Evolutionary conservation across 2,797 vertebrate species (phyloP), one percentile per base, ranked within the genome.

Genomic region (Austrolebias charrua): DNA sequence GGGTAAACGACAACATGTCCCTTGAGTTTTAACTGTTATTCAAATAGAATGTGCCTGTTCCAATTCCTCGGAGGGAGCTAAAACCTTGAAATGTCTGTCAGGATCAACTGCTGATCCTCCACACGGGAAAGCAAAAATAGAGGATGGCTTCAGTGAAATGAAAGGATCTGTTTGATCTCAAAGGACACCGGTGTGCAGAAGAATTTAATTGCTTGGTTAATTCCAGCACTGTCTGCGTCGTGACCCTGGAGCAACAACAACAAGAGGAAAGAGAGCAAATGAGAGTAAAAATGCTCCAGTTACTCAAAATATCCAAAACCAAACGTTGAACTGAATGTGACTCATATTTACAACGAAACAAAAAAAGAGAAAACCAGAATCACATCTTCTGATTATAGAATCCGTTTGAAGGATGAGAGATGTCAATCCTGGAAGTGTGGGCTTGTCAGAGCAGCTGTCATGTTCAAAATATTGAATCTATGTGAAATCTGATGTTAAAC

Each of bases 371-470:
- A 54, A 50, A 40, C 10, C n/a, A 48, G 15, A 28, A 2, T 3
- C 47, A 19, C 61, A 51, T 75, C 71, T n/a, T 60, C 69, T 65
- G 48, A 71, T 74, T 19, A 48, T n/a, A 57, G 65, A 81, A 64
- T 81, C 74, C 63, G 13, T 70, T 48, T 73, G 71, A 66, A 68
- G 66, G 45, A 0, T n/a, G 49, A 38, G 60, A 2, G 11, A 57
- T 0, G 52, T 35, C 60, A 8, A 4, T 49, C 67, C 48, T 62
- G 44, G 24, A 69, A 59, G 55, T 69, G 53, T 47, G 50, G 16
- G n/a, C 16, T 20, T 24, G 42, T 40, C 5, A 55, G 54, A 16
- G 47, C 48, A 31, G 51, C 2, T 1, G 35, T 78, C 67, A 54
- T 67, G 55, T 20, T 70, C 16, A 56, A 76, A 72, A 61, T 0